Evolutionary conservation across 2,113 vertebrate species (phyloP), one percentile per base, ranked within the genome.

Genomic region (Oxygymnocypris stewartii): DNA sequence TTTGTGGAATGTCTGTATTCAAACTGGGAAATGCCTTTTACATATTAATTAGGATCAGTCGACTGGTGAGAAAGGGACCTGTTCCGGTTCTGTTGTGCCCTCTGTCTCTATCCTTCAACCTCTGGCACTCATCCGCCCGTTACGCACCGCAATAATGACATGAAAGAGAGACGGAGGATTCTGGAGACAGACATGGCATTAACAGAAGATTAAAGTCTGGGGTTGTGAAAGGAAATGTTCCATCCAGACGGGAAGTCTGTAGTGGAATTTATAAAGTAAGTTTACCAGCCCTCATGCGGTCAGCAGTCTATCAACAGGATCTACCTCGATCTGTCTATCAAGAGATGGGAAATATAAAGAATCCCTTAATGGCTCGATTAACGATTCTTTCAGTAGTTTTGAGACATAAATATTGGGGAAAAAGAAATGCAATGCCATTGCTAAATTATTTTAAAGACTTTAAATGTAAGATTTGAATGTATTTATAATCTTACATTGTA

Each of bases 1-100:
- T 93, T 92, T 87, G 77, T 87, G 88, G 89, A 90, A 88, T 88
- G 85, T 86, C 84, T 61, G 87, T 82, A 87, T 44, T 88, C 85
- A 89, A 88, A 65, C 49, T 89, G 63, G 13, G 82, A 81, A 89
- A 87, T 44, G 16, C 47, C 74, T 20, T 80, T 71, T 71, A 88
- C 85, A 89, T 90, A 87, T 90, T 90, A 91, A 92, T 91, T 63
- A 84, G 44, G 71, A 57, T 78, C 51, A 59, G 61, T 79, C 67
- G 59, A 85, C 16, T 42, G 79, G 80, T 67, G 84, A 88, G 63
- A 76, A 57, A 42, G 37, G 54, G 84, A 82, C 75, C 59, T 23
- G 67, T 49, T 84, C 57, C 73, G 61, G 77, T 89, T 35, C 63
- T 79, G n/a, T 77, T 47, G 82, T 8, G 59, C 82, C 57, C 85